Evolutionary conservation across 2,888 invertebrate species (phyloP).

Genomic region (Cactoblastis cactorum): DNA sequence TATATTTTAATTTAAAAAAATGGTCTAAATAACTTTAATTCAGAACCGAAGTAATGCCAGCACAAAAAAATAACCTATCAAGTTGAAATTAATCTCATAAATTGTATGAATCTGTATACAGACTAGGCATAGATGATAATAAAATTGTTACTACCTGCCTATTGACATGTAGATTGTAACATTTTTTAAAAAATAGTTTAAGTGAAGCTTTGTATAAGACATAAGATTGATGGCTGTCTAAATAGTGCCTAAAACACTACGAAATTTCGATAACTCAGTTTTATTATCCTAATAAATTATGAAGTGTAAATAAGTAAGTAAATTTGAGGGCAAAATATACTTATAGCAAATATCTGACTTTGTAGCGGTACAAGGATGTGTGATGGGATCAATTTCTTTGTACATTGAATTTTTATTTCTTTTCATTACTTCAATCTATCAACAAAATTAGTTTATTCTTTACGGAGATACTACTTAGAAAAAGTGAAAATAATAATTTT

Average conservation of each 20-base stretch:
- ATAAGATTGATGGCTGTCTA: conserved; percentile 80
- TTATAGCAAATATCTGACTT: conserved; percentile 47
- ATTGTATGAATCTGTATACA: conserved; percentile 44
- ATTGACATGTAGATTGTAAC: conserved; percentile 73
- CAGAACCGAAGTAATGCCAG: no score
- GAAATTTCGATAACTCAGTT: conserved; percentile 77
- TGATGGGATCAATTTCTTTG: conserved; percentile 72
- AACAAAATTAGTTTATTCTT: neutral
- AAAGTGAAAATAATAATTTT: neutral
- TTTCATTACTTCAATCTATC: neutral
- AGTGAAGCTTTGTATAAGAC: conserved; percentile 74
- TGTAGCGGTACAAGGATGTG: conserved; percentile 56
- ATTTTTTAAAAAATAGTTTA: conserved; percentile 61
- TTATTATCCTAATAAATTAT: conserved; percentile 67
- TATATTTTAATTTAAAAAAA: no score
- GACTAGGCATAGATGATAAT: conserved; percentile 51
- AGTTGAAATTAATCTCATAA: conserved; percentile 20
- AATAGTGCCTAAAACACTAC: conserved; percentile 80
- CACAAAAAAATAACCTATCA: no score
- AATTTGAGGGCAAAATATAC: conserved; percentile 54
- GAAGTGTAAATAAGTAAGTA: conserved; percentile 61
- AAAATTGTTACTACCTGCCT: conserved; percentile 74
- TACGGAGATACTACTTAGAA: conserved; percentile 2
- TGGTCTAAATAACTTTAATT: no score
- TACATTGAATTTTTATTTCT: conserved; percentile 35